Evolutionary conservation across 2,113 vertebrate genomes (phyloP).

Genomic region (Sander vitreus): DNA sequence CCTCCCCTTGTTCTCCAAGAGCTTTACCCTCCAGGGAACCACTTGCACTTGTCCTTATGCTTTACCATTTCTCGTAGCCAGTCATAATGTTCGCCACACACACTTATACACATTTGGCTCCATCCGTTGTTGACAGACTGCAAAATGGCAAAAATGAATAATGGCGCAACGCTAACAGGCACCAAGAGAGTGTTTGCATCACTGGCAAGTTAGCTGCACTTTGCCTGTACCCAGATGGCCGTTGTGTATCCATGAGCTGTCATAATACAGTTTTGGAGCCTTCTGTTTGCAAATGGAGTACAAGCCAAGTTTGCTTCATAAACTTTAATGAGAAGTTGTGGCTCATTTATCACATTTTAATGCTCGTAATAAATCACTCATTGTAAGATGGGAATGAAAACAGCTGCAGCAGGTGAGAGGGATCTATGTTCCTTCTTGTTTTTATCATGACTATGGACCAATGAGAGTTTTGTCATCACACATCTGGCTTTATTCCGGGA

Average conservation of each 20-base stretch:
- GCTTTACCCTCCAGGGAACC: neutral
- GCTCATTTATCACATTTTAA: constrained; percentile 54
- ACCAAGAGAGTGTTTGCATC: constrained; percentile 30
- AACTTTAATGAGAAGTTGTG: constrained; percentile 54
- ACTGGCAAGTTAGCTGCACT: constrained; percentile 25
- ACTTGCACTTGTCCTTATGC: constrained; percentile 1
- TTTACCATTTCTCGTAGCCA: neutral
- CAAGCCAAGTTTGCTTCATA: constrained; percentile 47
- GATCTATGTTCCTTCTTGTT: neutral
- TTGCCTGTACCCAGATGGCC: constrained; percentile 50
- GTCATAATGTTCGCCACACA: neutral
- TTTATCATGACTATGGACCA: neutral
- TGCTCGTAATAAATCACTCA: constrained; percentile 31
- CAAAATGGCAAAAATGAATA: constrained; percentile 31
- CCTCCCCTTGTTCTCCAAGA: neutral
- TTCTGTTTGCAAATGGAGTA: constrained; percentile 42
- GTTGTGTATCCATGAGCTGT: constrained; percentile 30
- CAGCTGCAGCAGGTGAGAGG: constrained; percentile 30
- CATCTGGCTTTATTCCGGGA: constrained; percentile 25
- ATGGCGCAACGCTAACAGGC: constrained; percentile 31
- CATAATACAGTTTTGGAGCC: constrained; percentile 23
- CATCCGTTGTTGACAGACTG: constrained; percentile 5
- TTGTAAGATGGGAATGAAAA: neutral
- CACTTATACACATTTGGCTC: constrained; percentile 18
- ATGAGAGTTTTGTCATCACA: constrained; percentile 9